Evolutionary conservation across 2,113 vertebrate genomes (phyloP).

Genomic region (Chionis minor): DNA sequence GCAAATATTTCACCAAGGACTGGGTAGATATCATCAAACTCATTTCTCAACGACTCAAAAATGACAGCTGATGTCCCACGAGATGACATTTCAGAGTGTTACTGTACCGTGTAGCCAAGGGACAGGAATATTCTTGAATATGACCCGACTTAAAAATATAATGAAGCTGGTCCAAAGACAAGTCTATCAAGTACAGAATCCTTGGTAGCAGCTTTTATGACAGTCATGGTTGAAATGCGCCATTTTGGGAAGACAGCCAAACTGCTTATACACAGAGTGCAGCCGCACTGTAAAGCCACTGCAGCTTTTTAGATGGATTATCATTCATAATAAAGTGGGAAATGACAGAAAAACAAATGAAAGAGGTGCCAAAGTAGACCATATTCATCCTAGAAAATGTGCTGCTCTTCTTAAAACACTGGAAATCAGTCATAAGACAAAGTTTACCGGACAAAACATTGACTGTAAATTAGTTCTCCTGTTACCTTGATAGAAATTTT

Average conservation of each 20-base stretch:
- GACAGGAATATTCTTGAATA: constrained; percentile 2
- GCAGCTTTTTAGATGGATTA: background rate
- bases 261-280: background rate
- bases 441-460: background rate
- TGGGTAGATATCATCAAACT: background rate
- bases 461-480: background rate
- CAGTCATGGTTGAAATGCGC: background rate
- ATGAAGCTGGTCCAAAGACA: background rate
- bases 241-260: constrained; percentile 39
- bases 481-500: background rate
- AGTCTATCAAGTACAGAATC: background rate
- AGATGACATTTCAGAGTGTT: constrained; percentile 10
- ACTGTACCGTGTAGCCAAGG: background rate
- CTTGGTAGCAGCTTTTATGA: constrained; percentile 8
- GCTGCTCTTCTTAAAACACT: background rate
- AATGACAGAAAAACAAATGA: background rate
- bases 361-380: background rate
- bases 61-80: constrained; percentile 16
- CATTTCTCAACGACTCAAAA: background rate
- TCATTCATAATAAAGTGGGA: background rate
- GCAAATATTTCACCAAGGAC: constrained; percentile 46
- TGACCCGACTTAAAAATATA: constrained; percentile 3
- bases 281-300: background rate
- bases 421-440: background rate
- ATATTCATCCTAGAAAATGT: background rate